Percentiles rank a stretch among this genome's conserved stretches.
These are phyloP conservation scores for Ephialtes manifestator DNA, from an alignment of 2,888 invertebrate species.

Conservation along the genomic window DNA sequence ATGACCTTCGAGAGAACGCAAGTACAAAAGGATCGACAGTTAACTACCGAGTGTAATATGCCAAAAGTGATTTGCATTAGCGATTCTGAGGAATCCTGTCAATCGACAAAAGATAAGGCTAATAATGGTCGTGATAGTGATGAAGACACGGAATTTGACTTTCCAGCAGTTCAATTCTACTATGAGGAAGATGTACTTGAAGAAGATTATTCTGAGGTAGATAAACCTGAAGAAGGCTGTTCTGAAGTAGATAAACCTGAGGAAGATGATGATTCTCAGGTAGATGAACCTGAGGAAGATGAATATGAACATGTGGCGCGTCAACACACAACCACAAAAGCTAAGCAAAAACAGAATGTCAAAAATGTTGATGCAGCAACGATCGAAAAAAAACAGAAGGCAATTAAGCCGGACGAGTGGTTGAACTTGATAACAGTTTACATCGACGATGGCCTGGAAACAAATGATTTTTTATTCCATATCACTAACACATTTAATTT, in stretches of 20 bases:
- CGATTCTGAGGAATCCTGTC: slow-evolving; percentile 64
- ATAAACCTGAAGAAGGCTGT: too few relatives aligned
- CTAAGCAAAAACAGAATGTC: neutral
- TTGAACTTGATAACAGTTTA: slow-evolving; percentile 79
- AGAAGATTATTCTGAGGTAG: too few relatives aligned
- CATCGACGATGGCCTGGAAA: slow-evolving; percentile 75
- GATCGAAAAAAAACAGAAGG: slow-evolving; percentile 71
- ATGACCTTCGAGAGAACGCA: too few relatives aligned
- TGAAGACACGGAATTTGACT: slow-evolving; percentile 62
- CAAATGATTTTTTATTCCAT: slow-evolving; percentile 71
- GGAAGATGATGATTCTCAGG: too few relatives aligned
- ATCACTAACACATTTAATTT: slow-evolving; percentile 79
- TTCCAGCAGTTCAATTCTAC: slow-evolving; percentile 65
- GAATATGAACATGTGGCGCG: too few relatives aligned
- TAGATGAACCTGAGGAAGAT: too few relatives aligned
- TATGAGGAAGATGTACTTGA: slow-evolving; percentile 18
- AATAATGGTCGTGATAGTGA: neutral
- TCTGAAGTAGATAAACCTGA: too few relatives aligned
- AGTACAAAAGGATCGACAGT: neutral
- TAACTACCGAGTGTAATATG: slow-evolving; percentile 11
- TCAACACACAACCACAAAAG: neutral
- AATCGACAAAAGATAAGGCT: neutral
- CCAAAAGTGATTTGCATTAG: slow-evolving; percentile 67
- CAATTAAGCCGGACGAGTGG: slow-evolving; percentile 78
- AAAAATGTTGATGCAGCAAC: neutral